phyloP scores from a whole-genome alignment of 1,140 invertebrate genomes.

The Macrostomum lignano region DNA sequence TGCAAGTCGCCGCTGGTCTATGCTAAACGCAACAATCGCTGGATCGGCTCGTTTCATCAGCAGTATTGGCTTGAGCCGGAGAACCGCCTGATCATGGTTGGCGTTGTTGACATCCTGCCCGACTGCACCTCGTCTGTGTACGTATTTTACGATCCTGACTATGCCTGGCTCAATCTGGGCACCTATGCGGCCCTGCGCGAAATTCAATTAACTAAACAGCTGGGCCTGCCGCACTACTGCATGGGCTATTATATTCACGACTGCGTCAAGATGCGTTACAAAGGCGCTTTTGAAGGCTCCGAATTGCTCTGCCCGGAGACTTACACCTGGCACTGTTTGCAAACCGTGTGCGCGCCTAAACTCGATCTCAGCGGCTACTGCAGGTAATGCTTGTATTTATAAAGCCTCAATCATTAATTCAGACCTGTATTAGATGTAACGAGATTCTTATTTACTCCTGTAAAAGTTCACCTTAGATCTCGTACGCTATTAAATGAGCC shows the following conservation, averaged over 20 bases:
- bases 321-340: slow-evolving; percentile 66
- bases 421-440: too few relatives aligned
- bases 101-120: slow-evolving; percentile 77
- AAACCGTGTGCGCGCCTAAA: too few relatives aligned
- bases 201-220: slow-evolving; percentile 4
- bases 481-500: too few relatives aligned
- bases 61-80: slow-evolving; percentile 80
- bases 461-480: too few relatives aligned
- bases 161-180: slow-evolving; percentile 53
- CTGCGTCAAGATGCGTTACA: slow-evolving; percentile 79
- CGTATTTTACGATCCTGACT: slow-evolving; percentile 85
- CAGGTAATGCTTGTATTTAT: too few relatives aligned
- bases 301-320: slow-evolving; percentile 75
- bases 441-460: too few relatives aligned
- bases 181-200: slow-evolving; percentile 44
- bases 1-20: slow-evolving; percentile 51
- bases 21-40: slow-evolving; percentile 22
- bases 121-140: slow-evolving; percentile 79
- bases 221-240: slow-evolving; percentile 41
- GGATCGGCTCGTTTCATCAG: slow-evolving; percentile 82
- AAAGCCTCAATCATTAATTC: too few relatives aligned
- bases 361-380: too few relatives aligned
- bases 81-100: slow-evolving; percentile 58
- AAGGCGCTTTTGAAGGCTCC: slow-evolving; percentile 51
- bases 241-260: slow-evolving; percentile 95